Base-by-base conservation (phyloP, 2,888 invertebrate genomes). In the Nineta flava region DNA sequence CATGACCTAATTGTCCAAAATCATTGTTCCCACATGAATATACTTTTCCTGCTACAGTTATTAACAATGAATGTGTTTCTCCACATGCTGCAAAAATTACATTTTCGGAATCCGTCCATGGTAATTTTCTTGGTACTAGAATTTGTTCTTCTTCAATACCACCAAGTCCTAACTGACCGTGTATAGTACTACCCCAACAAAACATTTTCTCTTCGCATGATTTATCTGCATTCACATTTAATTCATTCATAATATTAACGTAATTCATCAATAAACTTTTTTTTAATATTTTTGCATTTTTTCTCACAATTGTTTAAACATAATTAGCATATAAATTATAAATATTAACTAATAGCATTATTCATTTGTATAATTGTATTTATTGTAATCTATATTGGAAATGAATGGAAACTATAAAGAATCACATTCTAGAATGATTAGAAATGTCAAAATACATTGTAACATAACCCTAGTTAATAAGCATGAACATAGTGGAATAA, bases 11-110 rank as follows among this genome's bases (percentile, higher is more conserved):
- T 65, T 97, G 96, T 1, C 92, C 90, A 59, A 79, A 79, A 61
- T 93, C 92, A 71, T 97, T 97, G 62, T 76, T 86, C 1, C 97
- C 97, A 72, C 94, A 95, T 2, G 92, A 84, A 67, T 81, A 93
- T 6, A 95, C 72, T 58, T 82, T 75, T 9, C 95, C 94, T 61
- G 79, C 76, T 51, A 71, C 70, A 1, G 86, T 81, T 0, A 92
- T 70, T 54, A 92, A 75, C 12, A 94, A 63, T 0, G 88, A 83
- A 64, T 94, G 92, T 56, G 80, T 80, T 58, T 83, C 79, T 17
- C 94, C 93, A 58, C 92, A 87, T 5, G 85, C 79, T 45, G 76
- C 71, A 49, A 71, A 65, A 45, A 66, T 62, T 2, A 82, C 66
- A 54, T 69, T 67, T 49, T 66, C 66, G 49, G 78, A 75, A 53